Conservation (phyloP, 2,113 vertebrate genomes). For the Camarhynchus parvulus region DNA sequence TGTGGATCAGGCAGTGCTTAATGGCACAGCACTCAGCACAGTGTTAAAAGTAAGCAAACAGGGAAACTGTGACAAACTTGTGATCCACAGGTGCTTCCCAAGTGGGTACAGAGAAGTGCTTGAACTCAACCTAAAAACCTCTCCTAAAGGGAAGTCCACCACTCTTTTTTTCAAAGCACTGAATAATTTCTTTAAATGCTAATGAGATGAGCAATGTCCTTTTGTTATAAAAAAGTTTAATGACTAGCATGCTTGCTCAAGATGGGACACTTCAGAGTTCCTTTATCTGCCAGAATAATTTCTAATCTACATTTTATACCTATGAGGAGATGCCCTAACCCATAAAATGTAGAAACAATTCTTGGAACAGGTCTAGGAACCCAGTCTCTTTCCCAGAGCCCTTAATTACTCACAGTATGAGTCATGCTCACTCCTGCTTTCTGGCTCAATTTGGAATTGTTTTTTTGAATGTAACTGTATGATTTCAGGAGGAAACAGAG, state of each 20-base stretch:
- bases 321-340: constrained; percentile 26
- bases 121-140: not conserved
- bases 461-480: not conserved
- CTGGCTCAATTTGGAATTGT: not conserved
- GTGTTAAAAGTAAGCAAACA: not conserved
- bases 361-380: constrained; percentile 3
- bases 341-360: constrained; percentile 28
- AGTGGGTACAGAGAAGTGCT: not conserved
- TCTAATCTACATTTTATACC: constrained; percentile 34
- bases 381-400: not conserved
- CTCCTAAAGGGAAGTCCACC: not conserved
- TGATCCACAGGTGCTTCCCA: not conserved
- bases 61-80: not conserved
- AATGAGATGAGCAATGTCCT: not conserved
- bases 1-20: not conserved
- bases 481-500: not conserved
- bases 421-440: constrained; percentile 10
- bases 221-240: not conserved
- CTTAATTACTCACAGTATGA: constrained; percentile 15
- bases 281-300: constrained; percentile 20
- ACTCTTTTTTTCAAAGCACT: not conserved
- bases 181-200: not conserved
- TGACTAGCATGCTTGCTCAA: not conserved
- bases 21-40: not conserved
- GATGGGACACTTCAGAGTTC: not conserved